phyloP scores from a whole-genome alignment of 1,140 invertebrate genomes.

The Tribolium castaneum region DNA sequence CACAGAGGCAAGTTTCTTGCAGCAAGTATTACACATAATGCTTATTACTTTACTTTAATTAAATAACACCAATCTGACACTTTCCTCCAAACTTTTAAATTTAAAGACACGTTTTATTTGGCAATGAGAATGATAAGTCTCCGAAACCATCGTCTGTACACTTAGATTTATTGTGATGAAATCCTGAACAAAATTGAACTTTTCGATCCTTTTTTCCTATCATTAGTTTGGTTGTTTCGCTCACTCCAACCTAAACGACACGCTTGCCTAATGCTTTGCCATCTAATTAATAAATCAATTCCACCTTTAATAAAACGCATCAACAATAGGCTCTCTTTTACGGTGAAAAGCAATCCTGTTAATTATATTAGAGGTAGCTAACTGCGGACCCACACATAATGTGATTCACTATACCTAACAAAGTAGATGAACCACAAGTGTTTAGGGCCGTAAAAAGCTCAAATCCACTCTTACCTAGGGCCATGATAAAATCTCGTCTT shows the following conservation, averaged over 20 bases:
- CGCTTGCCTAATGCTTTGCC: background rate
- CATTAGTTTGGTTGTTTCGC: constrained; percentile 52
- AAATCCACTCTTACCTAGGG: too few species aligned
- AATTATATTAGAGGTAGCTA: too few species aligned
- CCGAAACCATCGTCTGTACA: constrained; percentile 56
- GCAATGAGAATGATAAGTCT: constrained; percentile 56
- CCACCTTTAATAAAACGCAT: too few species aligned
- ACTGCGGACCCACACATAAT: too few species aligned
- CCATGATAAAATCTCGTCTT: too few species aligned
- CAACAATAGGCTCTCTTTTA: too few species aligned
- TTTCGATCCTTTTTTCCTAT: constrained; percentile 57
- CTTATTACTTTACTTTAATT: background rate
- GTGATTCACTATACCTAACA: too few species aligned
- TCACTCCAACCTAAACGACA: constrained; percentile 36
- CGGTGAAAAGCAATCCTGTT: too few species aligned
- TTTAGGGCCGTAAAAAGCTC: too few species aligned
- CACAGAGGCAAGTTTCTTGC: background rate
- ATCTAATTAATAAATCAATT: background rate
- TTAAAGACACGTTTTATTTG: constrained; percentile 10
- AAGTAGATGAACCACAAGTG: too few species aligned
- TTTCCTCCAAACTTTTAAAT: constrained; percentile 16
- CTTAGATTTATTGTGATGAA: constrained; percentile 61
- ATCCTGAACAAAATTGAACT: constrained; percentile 60
- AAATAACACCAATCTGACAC: background rate
- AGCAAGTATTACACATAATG: background rate